Conservation (phyloP, 2,888 invertebrate species). For the Biston stratarius region DNA sequence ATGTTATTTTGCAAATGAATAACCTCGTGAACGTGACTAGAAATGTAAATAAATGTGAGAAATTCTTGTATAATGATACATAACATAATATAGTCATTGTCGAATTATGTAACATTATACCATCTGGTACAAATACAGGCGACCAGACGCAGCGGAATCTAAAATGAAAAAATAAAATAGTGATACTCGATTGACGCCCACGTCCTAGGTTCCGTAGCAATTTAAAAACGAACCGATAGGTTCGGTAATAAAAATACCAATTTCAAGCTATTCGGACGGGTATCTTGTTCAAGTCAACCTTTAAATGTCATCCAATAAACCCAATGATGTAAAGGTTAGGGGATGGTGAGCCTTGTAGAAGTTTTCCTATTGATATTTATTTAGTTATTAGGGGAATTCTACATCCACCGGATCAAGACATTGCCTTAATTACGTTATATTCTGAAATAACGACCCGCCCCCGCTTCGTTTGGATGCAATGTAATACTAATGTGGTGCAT, state of each 20-base stretch:
- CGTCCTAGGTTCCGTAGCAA: slow-evolving; percentile 18
- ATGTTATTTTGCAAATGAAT: not conserved
- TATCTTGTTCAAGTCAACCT: slow-evolving; percentile 8
- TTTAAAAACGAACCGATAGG: slow-evolving; percentile 3
- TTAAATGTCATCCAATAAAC: slow-evolving; percentile 19
- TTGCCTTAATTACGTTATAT: too few relatives aligned
- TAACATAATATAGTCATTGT: slow-evolving; percentile 38
- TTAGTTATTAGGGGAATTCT: slow-evolving; percentile 10
- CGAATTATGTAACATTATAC: slow-evolving; percentile 42
- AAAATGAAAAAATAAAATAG: slow-evolving; percentile 14
- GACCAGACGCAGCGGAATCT: slow-evolving; percentile 34
- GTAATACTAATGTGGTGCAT: too few relatives aligned
- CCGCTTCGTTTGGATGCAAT: too few relatives aligned
- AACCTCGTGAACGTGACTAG: not conserved
- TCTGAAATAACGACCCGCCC: too few relatives aligned
- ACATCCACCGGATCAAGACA: not conserved
- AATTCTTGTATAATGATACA: not conserved
- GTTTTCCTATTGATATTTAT: slow-evolving; percentile 3
- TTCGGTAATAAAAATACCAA: slow-evolving; percentile 5
- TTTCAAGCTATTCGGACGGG: slow-evolving; percentile 6
- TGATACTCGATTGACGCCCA: slow-evolving; percentile 3
- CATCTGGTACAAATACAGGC: slow-evolving; percentile 46
- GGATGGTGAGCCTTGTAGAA: not conserved
- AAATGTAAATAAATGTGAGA: not conserved
- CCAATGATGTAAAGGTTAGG: slow-evolving; percentile 30